A percentile compares a stretch with the other conserved stretches of the same genome.
Evolutionary conservation across 2,113 vertebrate species (phyloP).

Genomic region (Chaetodon trifascialis): DNA sequence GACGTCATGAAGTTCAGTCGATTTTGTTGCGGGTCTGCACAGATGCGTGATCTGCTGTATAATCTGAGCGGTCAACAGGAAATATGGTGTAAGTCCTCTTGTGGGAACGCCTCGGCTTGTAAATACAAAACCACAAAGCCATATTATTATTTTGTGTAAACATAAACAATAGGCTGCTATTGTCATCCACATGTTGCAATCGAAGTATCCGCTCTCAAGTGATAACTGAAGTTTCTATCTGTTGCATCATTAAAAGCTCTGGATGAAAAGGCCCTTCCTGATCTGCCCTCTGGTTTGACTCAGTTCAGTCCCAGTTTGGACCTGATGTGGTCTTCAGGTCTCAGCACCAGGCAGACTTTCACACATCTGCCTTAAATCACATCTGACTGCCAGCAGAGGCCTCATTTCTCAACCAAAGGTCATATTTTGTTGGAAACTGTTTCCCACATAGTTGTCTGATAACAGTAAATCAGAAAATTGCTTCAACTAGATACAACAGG

Average conservation of each 20-base stretch:
- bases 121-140: conserved; percentile 37
- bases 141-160: conserved; percentile 10
- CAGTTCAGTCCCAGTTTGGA: conserved; percentile 34
- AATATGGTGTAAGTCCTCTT: conserved; percentile 7
- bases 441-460: conserved; percentile 67
- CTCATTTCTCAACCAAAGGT: conserved; percentile 56
- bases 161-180: conserved; percentile 27
- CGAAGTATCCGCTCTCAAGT: not conserved
- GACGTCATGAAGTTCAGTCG: not conserved
- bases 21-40: not conserved
- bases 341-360: conserved; percentile 54
- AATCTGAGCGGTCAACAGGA: conserved; percentile 21
- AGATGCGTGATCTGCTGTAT: conserved; percentile 20
- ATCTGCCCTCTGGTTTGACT: conserved; percentile 32
- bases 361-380: conserved; percentile 81
- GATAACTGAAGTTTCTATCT: conserved; percentile 30
- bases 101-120: conserved; percentile 29
- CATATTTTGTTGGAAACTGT: conserved; percentile 47
- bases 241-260: conserved; percentile 38
- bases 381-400: conserved; percentile 52
- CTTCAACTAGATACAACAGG: conserved; percentile 67
- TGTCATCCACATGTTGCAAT: conserved; percentile 54
- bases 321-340: conserved; percentile 30
- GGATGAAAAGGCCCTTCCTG: conserved; percentile 16
- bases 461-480: conserved; percentile 56